A percentile compares a stretch with the other conserved stretches of the same genome.
These are phyloP conservation scores for Ectropis crepuscularia DNA, from an alignment of 2,888 invertebrate species.

Conservation along the genomic window DNA sequence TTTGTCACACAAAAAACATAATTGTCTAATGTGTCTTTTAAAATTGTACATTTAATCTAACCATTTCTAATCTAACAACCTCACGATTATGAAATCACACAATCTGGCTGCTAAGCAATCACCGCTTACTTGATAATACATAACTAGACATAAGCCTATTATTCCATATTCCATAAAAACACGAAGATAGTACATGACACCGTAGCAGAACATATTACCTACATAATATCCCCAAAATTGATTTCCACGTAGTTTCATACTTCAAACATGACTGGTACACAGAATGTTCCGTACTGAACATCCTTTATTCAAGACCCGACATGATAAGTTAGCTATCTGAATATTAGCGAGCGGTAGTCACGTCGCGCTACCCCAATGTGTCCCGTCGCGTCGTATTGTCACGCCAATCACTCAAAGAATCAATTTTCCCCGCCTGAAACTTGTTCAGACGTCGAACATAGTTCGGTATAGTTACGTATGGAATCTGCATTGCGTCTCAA, in stretches of 20 bases:
- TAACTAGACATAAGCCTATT: too few relatives aligned
- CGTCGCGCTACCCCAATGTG: slow-evolving; percentile 6
- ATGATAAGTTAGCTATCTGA: slow-evolving; percentile 5
- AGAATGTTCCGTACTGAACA: background rate
- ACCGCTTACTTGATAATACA: too few relatives aligned
- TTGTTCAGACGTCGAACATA: slow-evolving; percentile 28
- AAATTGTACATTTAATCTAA: background rate
- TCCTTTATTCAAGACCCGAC: slow-evolving; percentile 2
- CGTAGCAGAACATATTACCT: too few relatives aligned
- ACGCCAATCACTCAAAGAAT: slow-evolving; percentile 32
- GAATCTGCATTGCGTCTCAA: slow-evolving; percentile 64
- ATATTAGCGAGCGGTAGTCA: slow-evolving; percentile 4
- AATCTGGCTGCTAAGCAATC: too few relatives aligned
- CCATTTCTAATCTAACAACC: too few relatives aligned
- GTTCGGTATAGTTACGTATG: slow-evolving; percentile 38
- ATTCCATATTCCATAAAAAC: too few relatives aligned
- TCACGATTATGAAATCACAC: too few relatives aligned
- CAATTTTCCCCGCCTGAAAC: slow-evolving; percentile 29
- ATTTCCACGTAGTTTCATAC: too few relatives aligned
- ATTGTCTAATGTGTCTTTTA: slow-evolving; percentile 8
- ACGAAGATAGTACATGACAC: too few relatives aligned
- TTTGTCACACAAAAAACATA: slow-evolving; percentile 14
- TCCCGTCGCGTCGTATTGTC: slow-evolving; percentile 17
- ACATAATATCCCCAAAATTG: too few relatives aligned
- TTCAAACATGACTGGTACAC: too few relatives aligned